These are phyloP conservation scores for Meriones unguiculatus DNA, from an alignment of 2,113 vertebrate genomes.

Conservation along the genomic window DNA sequence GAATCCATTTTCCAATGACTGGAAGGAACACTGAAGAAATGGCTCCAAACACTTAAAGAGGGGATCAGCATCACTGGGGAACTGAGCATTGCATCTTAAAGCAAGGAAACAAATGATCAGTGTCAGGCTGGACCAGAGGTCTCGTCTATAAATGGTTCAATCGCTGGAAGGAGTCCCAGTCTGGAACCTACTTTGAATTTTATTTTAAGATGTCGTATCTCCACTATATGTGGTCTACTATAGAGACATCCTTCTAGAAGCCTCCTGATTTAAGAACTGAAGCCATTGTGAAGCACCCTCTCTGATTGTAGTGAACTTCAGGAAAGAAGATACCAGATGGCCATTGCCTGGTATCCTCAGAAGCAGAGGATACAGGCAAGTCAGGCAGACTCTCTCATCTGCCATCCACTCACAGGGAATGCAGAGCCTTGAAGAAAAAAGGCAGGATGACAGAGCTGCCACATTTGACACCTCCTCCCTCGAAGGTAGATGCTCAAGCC, in stretches of 20 bases:
- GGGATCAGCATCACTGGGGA: slow-evolving; percentile 53
- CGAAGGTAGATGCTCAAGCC: not conserved
- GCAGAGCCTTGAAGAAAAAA: not conserved
- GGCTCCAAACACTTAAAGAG: slow-evolving; percentile 67
- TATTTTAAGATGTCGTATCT: slow-evolving; percentile 45
- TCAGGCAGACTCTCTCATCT: not conserved
- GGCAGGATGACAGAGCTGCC: not conserved
- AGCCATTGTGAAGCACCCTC: not conserved
- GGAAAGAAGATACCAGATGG: not conserved
- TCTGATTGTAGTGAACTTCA: not conserved
- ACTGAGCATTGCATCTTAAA: slow-evolving; percentile 53
- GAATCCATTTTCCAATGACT: slow-evolving; percentile 76
- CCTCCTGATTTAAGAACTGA: not conserved
- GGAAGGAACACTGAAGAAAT: slow-evolving; percentile 66
- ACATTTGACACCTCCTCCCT: not conserved
- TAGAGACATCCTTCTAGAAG: slow-evolving; percentile 32
- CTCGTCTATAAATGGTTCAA: slow-evolving; percentile 10
- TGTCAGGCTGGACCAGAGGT: slow-evolving; percentile 59
- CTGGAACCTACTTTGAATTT: slow-evolving; percentile 51
- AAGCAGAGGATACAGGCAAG: not conserved
- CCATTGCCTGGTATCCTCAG: not conserved
- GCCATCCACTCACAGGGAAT: not conserved
- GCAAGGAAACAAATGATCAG: slow-evolving; percentile 71
- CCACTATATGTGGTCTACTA: not conserved
- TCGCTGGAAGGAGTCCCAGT: slow-evolving; percentile 26